Evolutionary conservation across 2,888 invertebrate species (phyloP), one percentile per base, ranked within the genome.

Genomic region (Nomada hirtipes): DNA sequence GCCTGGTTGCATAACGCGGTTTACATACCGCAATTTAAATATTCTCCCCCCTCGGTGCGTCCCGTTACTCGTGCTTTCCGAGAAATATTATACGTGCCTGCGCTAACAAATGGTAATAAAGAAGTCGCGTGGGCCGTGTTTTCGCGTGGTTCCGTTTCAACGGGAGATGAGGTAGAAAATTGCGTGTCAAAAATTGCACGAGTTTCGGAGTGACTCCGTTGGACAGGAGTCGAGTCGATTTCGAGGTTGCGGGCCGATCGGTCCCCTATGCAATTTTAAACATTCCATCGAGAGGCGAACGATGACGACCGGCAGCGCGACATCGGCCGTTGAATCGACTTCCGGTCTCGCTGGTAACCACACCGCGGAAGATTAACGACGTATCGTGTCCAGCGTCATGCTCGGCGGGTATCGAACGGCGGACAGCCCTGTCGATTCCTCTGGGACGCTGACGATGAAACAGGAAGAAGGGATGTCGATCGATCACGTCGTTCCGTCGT

Each of bases 181-280:
- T 76, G 55, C 67, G 77, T 67, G 78, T 76, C 77, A 67, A 36
- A 53, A 76, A 60, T 29, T 13, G 18, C n/a, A 9, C 11, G 23
- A 29, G 2, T 1, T 23, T 18, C n/a, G 18, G 29, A 20, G 20
- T n/a, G 63, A 23, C 2, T n/a, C 9, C 7, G 3, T n/a, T 1
- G 4, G 50, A 63, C 47, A 53, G 50, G 9, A 20, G 44, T 36
- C 36, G 36, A 15, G 15, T n/a, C 23, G 47, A 61, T 74, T 75
- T 26, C n/a, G 1, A 26, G 26, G 53, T 18, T 18, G 52, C 55
- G 50, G 11, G n/a, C 20, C 11, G 26, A 29, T 15, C 59, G 7
- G 68, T 69, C 72, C 61, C 42, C 36, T 57, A 65, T 57, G 88
- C 89, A 91, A 91, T 91, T 90, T 88, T 86, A 78, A 88, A 90